Evolutionary conservation across 2,888 invertebrate genomes (phyloP).

Genomic region (Aplocera efformata): DNA sequence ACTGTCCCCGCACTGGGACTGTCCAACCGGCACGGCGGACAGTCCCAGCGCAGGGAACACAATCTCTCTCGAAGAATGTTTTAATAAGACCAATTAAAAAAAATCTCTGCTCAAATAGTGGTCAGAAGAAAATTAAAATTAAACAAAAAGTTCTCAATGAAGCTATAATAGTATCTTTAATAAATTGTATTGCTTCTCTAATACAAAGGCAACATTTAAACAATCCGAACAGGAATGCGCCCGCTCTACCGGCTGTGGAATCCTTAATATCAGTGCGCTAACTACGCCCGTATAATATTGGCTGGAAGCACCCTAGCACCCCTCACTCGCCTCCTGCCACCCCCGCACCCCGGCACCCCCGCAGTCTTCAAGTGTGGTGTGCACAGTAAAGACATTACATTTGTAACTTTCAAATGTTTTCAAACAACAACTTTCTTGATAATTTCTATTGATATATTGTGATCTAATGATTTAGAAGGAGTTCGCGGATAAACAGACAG

Average conservation of each 20-base stretch:
- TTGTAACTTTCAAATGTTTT: slow-evolving; percentile 22
- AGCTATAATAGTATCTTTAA: slow-evolving; percentile 14
- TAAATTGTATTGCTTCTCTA: background rate
- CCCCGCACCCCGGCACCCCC: slow-evolving; percentile 17
- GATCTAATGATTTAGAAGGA: too few species aligned
- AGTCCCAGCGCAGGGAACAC: too few species aligned
- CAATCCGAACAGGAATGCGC: slow-evolving; percentile 9
- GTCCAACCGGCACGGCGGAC: too few species aligned
- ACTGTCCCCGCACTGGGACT: too few species aligned
- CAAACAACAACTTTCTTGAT: slow-evolving; percentile 18
- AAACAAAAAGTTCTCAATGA: too few species aligned
- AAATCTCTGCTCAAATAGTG: too few species aligned
- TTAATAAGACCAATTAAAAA: too few species aligned
- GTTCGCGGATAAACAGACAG: too few species aligned
- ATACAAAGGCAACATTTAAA: slow-evolving; percentile 4
- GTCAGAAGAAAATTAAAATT: too few species aligned
- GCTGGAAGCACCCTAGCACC: slow-evolving; percentile 44
- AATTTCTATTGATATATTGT: too few species aligned
- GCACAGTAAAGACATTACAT: slow-evolving; percentile 31
- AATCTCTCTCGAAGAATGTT: too few species aligned
- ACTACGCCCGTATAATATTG: slow-evolving; percentile 76
- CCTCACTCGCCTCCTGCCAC: slow-evolving; percentile 23
- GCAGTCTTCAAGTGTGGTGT: slow-evolving; percentile 33
- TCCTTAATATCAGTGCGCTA: slow-evolving; percentile 80
- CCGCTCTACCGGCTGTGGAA: slow-evolving; percentile 48